These are phyloP conservation scores for Struthio camelus DNA, from an alignment of 2,113 vertebrate genomes.

Conservation along the genomic window DNA sequence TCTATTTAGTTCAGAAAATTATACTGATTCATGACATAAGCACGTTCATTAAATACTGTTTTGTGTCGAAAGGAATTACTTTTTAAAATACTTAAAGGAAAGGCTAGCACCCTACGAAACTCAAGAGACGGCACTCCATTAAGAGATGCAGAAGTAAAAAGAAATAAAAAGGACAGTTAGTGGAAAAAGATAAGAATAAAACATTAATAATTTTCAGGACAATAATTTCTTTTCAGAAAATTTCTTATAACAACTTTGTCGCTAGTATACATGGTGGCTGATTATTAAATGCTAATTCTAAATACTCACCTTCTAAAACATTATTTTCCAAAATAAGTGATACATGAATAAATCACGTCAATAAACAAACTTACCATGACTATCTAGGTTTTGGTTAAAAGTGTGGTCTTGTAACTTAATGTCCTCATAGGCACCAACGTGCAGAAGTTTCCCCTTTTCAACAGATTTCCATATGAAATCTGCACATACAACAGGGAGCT, in stretches of 20 bases:
- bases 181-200: background rate
- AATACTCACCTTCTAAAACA: background rate
- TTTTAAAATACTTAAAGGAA: background rate
- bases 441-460: conserved; percentile 72
- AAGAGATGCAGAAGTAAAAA: background rate
- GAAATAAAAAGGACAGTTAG: background rate
- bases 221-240: background rate
- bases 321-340: background rate
- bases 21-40: background rate
- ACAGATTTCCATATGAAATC: conserved; percentile 81
- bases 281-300: background rate
- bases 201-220: background rate
- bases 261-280: background rate
- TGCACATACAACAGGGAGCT: conserved; percentile 72
- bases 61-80: background rate
- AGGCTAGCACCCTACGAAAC: background rate
- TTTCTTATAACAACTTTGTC: background rate
- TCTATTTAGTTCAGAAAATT: background rate
- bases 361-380: conserved; percentile 14
- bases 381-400: background rate
- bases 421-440: background rate
- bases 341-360: background rate
- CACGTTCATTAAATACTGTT: background rate
- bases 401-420: background rate
- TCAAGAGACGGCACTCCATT: background rate